Evolutionary conservation across 2,888 invertebrate species (phyloP).

Genomic region (Oscheius sp.): DNA sequence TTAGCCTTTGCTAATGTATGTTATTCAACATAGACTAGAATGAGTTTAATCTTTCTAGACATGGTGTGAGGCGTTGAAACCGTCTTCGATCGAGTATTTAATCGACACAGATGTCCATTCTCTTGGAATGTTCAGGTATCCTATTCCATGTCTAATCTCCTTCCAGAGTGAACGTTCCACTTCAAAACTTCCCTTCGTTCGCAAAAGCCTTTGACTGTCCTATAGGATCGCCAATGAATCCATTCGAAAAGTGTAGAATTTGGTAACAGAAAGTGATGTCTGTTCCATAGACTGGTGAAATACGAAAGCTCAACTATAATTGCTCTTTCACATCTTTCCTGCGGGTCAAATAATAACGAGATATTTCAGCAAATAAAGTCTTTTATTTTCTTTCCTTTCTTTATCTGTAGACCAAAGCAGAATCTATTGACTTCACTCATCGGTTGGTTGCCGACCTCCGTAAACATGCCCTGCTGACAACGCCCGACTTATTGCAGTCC

Average conservation of each 20-base stretch:
- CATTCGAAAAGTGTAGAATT: conserved; percentile 66
- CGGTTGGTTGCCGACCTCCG: too few species aligned
- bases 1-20: conserved; percentile 71
- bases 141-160: not conserved
- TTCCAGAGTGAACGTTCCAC: conserved; percentile 65
- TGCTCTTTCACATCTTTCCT: not conserved
- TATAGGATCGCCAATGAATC: conserved; percentile 68
- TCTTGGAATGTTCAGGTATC: conserved; percentile 55
- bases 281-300: too few species aligned
- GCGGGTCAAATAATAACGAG: not conserved
- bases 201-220: conserved; percentile 69
- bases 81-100: conserved; percentile 57
- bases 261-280: conserved; percentile 44
- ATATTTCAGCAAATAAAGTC: too few species aligned
- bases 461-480: too few species aligned
- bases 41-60: conserved; percentile 44
- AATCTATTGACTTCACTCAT: too few species aligned
- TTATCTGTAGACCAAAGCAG: too few species aligned
- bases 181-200: conserved; percentile 68
- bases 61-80: conserved; percentile 61
- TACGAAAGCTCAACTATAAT: too few species aligned
- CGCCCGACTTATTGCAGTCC: too few species aligned
- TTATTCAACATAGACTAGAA: not conserved
- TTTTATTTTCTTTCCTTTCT: too few species aligned
- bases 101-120: conserved; percentile 61